Base-by-base conservation (phyloP, 2,797 vertebrate species). In the Furcifer pardalis region DNA sequence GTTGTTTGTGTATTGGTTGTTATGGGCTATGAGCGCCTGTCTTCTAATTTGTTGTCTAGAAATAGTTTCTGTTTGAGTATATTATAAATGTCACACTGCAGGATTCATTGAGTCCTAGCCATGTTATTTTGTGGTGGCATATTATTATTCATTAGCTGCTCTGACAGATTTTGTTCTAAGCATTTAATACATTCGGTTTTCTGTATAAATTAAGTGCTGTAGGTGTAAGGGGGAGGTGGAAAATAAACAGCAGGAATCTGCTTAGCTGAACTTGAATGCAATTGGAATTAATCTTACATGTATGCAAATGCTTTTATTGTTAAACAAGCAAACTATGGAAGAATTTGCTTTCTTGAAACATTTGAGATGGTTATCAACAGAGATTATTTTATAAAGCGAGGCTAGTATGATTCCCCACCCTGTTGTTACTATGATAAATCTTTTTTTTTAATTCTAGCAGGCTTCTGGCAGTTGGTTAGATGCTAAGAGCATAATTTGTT, bases 1-100 rank as follows among this genome's bases (percentile, higher is more conserved):
- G 3, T 66, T 80, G 71, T 40, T 9, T 84, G 27, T 82, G 82
- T 12, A 65, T 91, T 81, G 27, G 1, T 30, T 7, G 62, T 92
- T 84, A 42, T 1, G 25, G 49, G 4, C 27, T 91, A 89, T 75
- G 40, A 83, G 74, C 40, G 68, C 35, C 65, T 77, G 2, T 49
- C 77, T 79, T 80, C 62, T 76, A 63, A 1, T 73, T 77, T 81
- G 37, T 44, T 1, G 44, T 76, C 30, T 13, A 46, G 59, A 87
- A 42, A 63, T 84, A 84, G 46, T 0, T 2, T 10, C 1, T 78
- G 13, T 83, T 87, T 25, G 49, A 66, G 75, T 79, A 56, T 83
- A 73, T 40, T 83, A 32, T 79, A 69, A 80, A 12, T 44, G 1
- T 4, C 73, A 23, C 1, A 87, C 84, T 91, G 5, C 27, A 88